These are phyloP conservation scores for Coenonympha glycerion DNA, from an alignment of 2,888 invertebrate species.

Conservation along the genomic window DNA sequence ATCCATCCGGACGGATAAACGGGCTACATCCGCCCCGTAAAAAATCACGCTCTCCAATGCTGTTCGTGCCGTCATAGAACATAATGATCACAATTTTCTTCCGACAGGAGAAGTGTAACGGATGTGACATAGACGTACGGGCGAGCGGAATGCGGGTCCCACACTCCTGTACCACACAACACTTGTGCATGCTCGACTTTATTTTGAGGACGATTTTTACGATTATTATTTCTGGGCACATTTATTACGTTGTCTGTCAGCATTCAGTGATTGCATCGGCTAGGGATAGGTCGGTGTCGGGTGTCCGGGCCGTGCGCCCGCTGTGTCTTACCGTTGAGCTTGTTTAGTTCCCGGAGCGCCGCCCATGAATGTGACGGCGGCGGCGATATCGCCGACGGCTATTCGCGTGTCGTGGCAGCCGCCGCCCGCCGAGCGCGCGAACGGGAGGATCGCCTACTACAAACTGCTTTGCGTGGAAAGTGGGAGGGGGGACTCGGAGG, in stretches of 20 bases:
- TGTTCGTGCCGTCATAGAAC: constrained; percentile 48
- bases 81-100: constrained; percentile 54
- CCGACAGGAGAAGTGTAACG: constrained; percentile 61
- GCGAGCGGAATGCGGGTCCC: constrained; percentile 73
- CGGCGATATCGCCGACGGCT: constrained; percentile 90
- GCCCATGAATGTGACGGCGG: constrained; percentile 94
- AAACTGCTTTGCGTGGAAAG: constrained; percentile 93
- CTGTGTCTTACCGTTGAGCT: constrained; percentile 46
- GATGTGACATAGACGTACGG: constrained; percentile 63
- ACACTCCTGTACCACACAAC: constrained; percentile 47
- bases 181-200: constrained; percentile 60
- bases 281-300: constrained; percentile 31
- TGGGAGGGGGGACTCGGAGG: constrained; percentile 89
- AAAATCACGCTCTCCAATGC: constrained; percentile 25
- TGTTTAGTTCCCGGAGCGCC: constrained; percentile 95
- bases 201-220: constrained; percentile 47
- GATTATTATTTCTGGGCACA: constrained; percentile 44
- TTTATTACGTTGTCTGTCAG: constrained; percentile 52
- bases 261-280: constrained; percentile 75
- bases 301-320: constrained; percentile 49
- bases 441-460: constrained; percentile 96
- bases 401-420: constrained; percentile 95
- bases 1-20: constrained; percentile 16
- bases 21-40: constrained; percentile 17
- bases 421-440: constrained; percentile 91